Base-by-base conservation (phyloP, 2,797 vertebrate species). In the Fistularia commersonii region DNA sequence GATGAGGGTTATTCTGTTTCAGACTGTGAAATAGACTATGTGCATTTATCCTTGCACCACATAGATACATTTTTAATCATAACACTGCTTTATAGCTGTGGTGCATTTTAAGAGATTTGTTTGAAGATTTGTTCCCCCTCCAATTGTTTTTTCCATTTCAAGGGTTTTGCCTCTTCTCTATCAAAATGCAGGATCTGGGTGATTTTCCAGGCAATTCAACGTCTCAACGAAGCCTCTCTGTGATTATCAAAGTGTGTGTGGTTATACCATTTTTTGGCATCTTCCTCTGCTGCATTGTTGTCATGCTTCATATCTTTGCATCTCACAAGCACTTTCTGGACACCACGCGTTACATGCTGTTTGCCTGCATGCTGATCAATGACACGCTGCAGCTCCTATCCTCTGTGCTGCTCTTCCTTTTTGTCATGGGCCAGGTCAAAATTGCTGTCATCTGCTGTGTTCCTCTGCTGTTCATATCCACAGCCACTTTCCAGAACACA, bases 301-400 rank as follows among this genome's bases (percentile, higher is more conserved):
- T 90, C 56, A 90, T 90, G 79, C 57, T 92, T 41, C 77, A 83
- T 57, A 81, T 86, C 39, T 90, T 91, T 54, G 81, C 74, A 1
- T 87, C 88, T 35, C 81, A 88, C 48, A 80, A 82, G 6, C 84
- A 87, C 58, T 86, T 90, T 61, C 71, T 89, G 63, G 87, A 90
- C 35, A 87, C 62, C 3, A 61, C 88, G 0, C 90, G 89, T 5
- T 91, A 92, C 48, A 63, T 90, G 51, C 79, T 92, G 42, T 92
- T 91, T 52, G 68, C 76, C 49, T 83, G 74, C 72, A 89, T 91
- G 90, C 68, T 92, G 53, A 65, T 90, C 48, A 92, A 88, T 10
- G 90, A 92, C 79, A 84, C 85, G 0, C 33, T 91, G 1, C 87
- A 85, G 59, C 59, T 92, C n/a, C 9, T 87, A 6, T 56, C 77